phyloP scores from a whole-genome alignment of 2,888 invertebrate genomes.

The Boloria euphrosyne region DNA sequence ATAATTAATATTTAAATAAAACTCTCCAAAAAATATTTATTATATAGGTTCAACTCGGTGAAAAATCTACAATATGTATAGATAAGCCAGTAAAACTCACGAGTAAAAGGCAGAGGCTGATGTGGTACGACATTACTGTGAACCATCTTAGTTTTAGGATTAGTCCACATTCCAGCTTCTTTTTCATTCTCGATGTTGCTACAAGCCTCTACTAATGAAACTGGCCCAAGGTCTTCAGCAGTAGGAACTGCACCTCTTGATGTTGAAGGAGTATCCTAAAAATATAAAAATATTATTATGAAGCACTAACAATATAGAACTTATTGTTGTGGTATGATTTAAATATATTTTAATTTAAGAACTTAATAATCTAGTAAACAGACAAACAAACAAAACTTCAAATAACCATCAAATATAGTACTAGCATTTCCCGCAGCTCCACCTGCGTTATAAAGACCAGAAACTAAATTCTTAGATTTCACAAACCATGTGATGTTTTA shows the following conservation, averaged over 20 bases:
- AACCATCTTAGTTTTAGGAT: constrained; percentile 78
- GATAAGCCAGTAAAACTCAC: constrained; percentile 54
- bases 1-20: too few relatives aligned
- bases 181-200: constrained; percentile 74
- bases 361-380: too few relatives aligned
- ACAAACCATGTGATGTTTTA: too few relatives aligned
- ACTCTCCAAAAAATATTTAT: too few relatives aligned
- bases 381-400: too few relatives aligned
- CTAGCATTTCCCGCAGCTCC: too few relatives aligned
- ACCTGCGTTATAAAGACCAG: too few relatives aligned
- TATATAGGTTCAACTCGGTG: too few relatives aligned
- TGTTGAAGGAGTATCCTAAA: constrained; percentile 75
- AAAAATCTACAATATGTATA: not conserved
- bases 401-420: too few relatives aligned
- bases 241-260: constrained; percentile 61
- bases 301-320: not conserved
- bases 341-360: too few relatives aligned
- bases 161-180: constrained; percentile 79
- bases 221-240: constrained; percentile 67
- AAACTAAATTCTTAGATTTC: too few relatives aligned
- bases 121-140: constrained; percentile 73
- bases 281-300: constrained; percentile 7
- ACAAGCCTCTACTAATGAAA: constrained; percentile 71
- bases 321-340: not conserved
- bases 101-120: constrained; percentile 71